These are phyloP conservation scores for Serinus canaria DNA, from an alignment of 2,113 vertebrate species.

Conservation along the genomic window DNA sequence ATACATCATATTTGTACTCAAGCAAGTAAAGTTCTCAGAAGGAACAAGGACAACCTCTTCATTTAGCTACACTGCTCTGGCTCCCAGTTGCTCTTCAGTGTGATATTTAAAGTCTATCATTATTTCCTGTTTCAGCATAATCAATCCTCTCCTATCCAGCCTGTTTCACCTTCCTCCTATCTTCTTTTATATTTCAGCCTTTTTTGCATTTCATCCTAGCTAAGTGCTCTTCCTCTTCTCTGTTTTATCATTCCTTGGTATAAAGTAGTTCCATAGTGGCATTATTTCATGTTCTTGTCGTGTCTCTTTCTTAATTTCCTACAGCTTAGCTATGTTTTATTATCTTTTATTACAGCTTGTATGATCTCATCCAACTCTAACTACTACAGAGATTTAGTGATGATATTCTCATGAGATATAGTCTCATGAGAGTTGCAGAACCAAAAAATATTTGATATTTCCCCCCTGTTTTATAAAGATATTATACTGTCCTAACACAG, in stretches of 20 bases:
- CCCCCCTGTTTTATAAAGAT: rapidly evolving
- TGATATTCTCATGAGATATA: not conserved
- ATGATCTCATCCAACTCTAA: not conserved
- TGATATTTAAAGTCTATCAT: not conserved
- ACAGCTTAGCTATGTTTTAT: not conserved
- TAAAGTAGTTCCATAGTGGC: not conserved
- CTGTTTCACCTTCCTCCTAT: not conserved
- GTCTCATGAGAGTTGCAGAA: not conserved
- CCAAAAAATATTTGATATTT: not conserved
- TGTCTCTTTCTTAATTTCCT: not conserved
- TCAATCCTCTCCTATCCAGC: not conserved
- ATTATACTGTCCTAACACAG: not conserved
- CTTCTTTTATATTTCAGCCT: not conserved
- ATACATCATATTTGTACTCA: not conserved
- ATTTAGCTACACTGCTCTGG: not conserved
- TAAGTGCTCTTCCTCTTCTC: not conserved
- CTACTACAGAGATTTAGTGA: not conserved
- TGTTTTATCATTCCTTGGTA: not conserved
- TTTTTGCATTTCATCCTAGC: not conserved
- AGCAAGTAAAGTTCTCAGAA: not conserved
- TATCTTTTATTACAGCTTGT: not conserved
- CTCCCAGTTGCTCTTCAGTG: not conserved
- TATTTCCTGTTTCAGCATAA: not conserved
- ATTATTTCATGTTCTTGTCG: not conserved
- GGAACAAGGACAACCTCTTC: not conserved